Conservation (phyloP, 2,797 vertebrate genomes). For the Setipinna tenuifilis region DNA sequence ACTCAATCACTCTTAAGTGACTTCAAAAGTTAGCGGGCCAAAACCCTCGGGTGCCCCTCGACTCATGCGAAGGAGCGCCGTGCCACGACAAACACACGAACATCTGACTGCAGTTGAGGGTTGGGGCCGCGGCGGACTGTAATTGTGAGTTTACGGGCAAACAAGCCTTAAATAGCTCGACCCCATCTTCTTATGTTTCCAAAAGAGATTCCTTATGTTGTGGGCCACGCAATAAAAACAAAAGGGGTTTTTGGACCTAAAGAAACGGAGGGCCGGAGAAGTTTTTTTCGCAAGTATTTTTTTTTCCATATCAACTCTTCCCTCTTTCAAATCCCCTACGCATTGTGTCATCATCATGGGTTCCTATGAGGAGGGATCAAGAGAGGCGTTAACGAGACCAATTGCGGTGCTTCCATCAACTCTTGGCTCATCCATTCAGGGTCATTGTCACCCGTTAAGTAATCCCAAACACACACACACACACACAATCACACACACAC, state of each 20-base stretch:
- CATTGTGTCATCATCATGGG: background rate
- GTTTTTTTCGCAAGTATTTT: background rate
- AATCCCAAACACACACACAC: background rate
- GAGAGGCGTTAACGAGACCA: background rate
- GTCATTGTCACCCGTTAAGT: conserved; percentile 10
- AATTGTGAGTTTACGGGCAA: conserved; percentile 55
- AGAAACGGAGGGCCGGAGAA: conserved; percentile 30
- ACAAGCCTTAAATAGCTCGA: conserved; percentile 52
- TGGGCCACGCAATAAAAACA: conserved; percentile 42
- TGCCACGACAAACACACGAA: conserved; percentile 52
- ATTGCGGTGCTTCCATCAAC: background rate
- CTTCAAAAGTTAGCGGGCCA: conserved; percentile 48
- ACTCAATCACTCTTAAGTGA: conserved; percentile 51
- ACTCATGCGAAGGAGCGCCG: conserved; percentile 4
- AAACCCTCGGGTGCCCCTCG: conserved; percentile 28
- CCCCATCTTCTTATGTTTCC: conserved; percentile 42
- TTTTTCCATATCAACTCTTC: background rate
- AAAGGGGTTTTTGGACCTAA: background rate
- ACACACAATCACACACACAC: background rate
- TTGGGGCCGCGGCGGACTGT: conserved; percentile 40
- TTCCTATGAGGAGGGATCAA: background rate
- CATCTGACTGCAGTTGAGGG: conserved; percentile 53
- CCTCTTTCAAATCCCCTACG: background rate
- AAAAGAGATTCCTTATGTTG: conserved; percentile 51
- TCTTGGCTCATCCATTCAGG: conserved; percentile 10